A percentile compares a stretch with the other conserved stretches of the same genome.
Evolutionary conservation across 2,113 vertebrate species (phyloP).

Genomic region (Cryptomyrus ogoouensis): DNA sequence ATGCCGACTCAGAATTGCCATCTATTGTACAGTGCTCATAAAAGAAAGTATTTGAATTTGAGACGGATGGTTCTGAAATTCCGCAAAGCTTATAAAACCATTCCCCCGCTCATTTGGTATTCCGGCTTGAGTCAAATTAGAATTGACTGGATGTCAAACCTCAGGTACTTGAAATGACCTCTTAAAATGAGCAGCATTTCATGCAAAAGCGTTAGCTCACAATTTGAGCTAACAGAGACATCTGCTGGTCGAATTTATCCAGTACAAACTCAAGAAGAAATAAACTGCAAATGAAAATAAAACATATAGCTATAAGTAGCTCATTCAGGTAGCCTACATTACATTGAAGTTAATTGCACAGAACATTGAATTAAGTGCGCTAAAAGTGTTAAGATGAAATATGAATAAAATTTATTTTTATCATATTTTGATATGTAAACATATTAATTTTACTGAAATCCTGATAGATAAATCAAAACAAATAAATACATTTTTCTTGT

Average conservation of each 20-base stretch:
- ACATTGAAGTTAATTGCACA: background rate
- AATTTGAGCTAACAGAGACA: conserved; percentile 22
- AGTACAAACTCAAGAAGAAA: background rate
- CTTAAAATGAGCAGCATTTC: background rate
- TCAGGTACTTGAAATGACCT: background rate
- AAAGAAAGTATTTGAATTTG: background rate
- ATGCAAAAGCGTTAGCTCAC: background rate
- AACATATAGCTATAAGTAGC: background rate
- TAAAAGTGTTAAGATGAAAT: background rate
- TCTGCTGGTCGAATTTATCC: conserved; percentile 14
- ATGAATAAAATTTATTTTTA: background rate
- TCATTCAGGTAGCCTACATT: background rate
- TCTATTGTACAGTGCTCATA: background rate
- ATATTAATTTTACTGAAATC: background rate
- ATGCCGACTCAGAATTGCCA: background rate
- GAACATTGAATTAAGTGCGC: background rate
- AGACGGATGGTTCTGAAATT: background rate
- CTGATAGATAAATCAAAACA: background rate
- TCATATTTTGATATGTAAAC: background rate
- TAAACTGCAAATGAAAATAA: background rate
- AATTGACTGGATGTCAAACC: conserved; percentile 12
- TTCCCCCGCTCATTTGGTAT: background rate
- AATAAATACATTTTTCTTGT: background rate
- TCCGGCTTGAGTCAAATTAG: background rate
- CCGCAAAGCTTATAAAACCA: background rate